Evolutionary conservation across 2,797 vertebrate genomes (phyloP), one percentile per base, ranked within the genome.

Genomic region (Onychomys leucogaster): DNA sequence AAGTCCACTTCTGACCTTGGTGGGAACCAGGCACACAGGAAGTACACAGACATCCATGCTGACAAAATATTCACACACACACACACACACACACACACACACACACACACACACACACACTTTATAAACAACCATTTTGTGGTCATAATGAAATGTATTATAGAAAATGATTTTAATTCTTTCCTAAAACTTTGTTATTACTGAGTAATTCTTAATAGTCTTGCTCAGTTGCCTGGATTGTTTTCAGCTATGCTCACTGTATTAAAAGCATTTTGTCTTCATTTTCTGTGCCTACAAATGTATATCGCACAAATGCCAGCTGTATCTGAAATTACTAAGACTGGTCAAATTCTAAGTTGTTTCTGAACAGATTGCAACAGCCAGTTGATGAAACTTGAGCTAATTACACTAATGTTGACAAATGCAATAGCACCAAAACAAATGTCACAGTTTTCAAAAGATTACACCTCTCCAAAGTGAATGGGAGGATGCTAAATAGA

Each of bases 331-430:
- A 84, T 97, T 95, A 98, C 96, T 98, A 98, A 98, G 91, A 95
- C 96, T 98, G 98, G 98, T 98, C 98, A 98, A 98, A 98, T 98
- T 98, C 98, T 92, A 95, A 98, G 94, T 97, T 98, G 95, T 98
- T 98, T 98, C 97, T 97, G 98, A 99, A 98, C 98, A 99, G 98
- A 98, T 98, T 99, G 98, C 97, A 96, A 89, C 88, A 98, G 97
- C 98, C 98, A 98, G 98, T 94, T 98, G 98, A 98, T 98, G 98
- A 98, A 98, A 99, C 97, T 98, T 98, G 96, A 98, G 98, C 98
- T 99, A 99, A 99, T 99, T 98, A 98, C 98, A 98, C 98, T 98
- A 98, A 99, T 98, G 98, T 98, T 98, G 98, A 98, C 98, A 98
- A 99, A 99, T 98, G 98, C 77, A 97, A 96, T 97, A 97, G 96